Evolutionary conservation across 92 coral and sea anemone genomes (phyloP).

Genomic region (Ricordea florida): DNA sequence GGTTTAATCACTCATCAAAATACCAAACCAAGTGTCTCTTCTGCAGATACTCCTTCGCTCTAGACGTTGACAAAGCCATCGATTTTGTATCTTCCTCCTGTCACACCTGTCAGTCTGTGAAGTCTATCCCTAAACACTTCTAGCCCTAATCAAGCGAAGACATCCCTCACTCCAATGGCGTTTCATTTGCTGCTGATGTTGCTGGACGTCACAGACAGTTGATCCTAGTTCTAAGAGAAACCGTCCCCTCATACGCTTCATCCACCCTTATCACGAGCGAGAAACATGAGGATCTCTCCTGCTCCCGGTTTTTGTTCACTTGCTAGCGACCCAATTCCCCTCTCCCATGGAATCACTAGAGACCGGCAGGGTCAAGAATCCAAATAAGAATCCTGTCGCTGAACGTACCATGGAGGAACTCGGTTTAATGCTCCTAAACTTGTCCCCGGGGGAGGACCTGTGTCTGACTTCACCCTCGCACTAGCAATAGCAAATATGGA

Average conservation of each 20-base stretch:
- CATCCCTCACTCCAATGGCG: constrained; percentile 22
- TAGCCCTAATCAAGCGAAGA: constrained; percentile 7
- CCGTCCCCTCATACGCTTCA: constrained; percentile 31
- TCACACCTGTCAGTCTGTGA: too few species aligned
- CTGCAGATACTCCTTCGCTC: constrained; percentile 11
- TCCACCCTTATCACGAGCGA: too few species aligned
- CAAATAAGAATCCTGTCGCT: too few species aligned
- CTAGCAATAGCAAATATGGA: too few species aligned
- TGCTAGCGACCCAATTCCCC: too few species aligned
- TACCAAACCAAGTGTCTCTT: not conserved
- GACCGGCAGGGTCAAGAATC: too few species aligned
- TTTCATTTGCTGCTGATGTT: too few species aligned
- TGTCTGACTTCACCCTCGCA: too few species aligned
- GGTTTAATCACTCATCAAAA: constrained; percentile 21
- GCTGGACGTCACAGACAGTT: constrained; percentile 16
- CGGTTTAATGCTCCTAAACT: constrained; percentile 26
- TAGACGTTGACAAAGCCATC: constrained; percentile 22
- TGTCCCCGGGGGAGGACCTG: constrained; percentile 14
- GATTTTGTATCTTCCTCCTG: too few species aligned
- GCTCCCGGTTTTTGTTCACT: not conserved
- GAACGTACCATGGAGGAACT: constrained; percentile 53
- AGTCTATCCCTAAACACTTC: not conserved
- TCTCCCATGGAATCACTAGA: too few species aligned
- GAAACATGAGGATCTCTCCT: constrained; percentile 12
- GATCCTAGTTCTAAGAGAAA: constrained; percentile 36